These are phyloP conservation scores for Burhinus bistriatus DNA, from an alignment of 2,113 vertebrate species.

Conservation along the genomic window DNA sequence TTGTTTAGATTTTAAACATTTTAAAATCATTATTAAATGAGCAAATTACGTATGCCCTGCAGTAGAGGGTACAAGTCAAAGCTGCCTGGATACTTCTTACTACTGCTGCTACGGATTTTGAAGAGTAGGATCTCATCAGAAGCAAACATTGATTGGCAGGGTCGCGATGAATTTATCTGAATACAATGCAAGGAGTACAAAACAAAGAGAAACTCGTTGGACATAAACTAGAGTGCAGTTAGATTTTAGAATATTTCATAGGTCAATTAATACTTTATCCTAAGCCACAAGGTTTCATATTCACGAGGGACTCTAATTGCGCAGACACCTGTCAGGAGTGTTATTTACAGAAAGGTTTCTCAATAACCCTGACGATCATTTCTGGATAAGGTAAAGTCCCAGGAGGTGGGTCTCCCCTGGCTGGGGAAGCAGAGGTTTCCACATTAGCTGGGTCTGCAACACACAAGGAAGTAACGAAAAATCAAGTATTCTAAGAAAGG, in stretches of 20 bases:
- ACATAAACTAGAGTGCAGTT: neutral
- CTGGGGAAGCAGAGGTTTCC: neutral
- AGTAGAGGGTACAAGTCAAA: slow-evolving; percentile 13
- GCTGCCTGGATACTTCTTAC: neutral
- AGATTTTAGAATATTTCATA: neutral
- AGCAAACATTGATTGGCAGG: neutral
- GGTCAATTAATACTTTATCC: neutral
- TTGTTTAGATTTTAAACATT: slow-evolving; percentile 54
- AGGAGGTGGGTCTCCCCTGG: neutral
- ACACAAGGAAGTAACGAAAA: neutral
- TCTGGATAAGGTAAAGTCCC: neutral
- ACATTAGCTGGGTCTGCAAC: neutral
- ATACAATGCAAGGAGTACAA: neutral
- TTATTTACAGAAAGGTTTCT: neutral
- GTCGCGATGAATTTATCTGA: neutral
- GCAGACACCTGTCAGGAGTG: neutral
- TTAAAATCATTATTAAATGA: slow-evolving; percentile 57
- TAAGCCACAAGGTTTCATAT: neutral
- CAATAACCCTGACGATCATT: neutral
- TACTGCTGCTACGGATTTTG: neutral
- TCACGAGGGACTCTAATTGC: neutral
- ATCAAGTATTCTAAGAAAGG: neutral
- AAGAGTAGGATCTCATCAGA: neutral
- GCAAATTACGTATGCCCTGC: slow-evolving; percentile 38
- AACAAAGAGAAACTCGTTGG: neutral